These are phyloP conservation scores for Thereva nobilitata DNA, from an alignment of 2,888 invertebrate species.

Conservation along the genomic window DNA sequence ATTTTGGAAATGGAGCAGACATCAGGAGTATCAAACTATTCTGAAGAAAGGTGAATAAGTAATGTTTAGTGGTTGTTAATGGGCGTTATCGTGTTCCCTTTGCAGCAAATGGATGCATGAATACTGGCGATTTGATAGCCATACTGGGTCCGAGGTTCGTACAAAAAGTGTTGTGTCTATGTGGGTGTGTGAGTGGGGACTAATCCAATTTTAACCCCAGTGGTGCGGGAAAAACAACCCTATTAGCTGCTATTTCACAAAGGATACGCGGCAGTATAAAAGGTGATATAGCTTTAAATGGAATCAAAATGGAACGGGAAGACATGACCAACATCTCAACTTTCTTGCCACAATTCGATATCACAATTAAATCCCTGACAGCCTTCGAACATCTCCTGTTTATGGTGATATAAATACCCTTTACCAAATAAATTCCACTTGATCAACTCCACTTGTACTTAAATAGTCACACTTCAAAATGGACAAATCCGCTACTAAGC, in stretches of 20 bases:
- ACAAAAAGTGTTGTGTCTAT: background rate
- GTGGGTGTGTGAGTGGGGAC: background rate
- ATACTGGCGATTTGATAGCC: constrained; percentile 73
- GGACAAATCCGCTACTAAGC: constrained; percentile 63
- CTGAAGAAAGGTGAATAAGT: constrained; percentile 12
- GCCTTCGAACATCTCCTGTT: constrained; percentile 83
- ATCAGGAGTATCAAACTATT: background rate
- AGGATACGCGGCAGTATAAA: constrained; percentile 69
- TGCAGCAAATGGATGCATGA: constrained; percentile 69
- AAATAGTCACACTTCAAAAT: constrained; percentile 82
- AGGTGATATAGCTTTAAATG: constrained; percentile 74
- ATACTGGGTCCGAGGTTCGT: constrained; percentile 72
- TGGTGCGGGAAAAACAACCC: constrained; percentile 77
- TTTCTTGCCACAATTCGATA: constrained; percentile 85
- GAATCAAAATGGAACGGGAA: constrained; percentile 65
- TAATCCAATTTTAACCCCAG: constrained; percentile 56
- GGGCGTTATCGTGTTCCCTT: no score
- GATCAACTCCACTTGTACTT: constrained; percentile 41
- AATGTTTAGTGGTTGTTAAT: background rate
- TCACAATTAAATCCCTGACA: constrained; percentile 76
- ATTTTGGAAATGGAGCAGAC: constrained; percentile 49
- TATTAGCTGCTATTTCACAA: constrained; percentile 73
- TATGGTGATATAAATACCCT: constrained; percentile 66
- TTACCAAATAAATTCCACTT: constrained; percentile 5
- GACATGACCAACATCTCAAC: constrained; percentile 77